These are phyloP conservation scores for Colius striatus DNA, from an alignment of 2,113 vertebrate species.

Conservation along the genomic window DNA sequence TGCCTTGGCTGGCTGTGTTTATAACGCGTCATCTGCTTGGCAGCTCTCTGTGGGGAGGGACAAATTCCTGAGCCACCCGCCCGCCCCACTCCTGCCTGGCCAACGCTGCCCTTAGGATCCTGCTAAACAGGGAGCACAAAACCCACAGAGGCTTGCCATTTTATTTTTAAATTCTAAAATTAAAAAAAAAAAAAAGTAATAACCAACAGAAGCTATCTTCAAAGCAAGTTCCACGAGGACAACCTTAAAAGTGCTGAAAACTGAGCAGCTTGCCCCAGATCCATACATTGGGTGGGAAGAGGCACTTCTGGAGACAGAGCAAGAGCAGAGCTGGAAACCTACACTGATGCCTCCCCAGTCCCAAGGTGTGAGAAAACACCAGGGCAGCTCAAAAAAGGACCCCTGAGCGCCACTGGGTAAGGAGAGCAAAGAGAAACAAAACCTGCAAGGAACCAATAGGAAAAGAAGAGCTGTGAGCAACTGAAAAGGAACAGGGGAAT, in stretches of 20 bases:
- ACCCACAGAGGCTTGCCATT: neutral
- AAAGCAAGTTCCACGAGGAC: neutral
- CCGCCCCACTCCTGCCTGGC: neutral
- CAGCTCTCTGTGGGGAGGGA: constrained; percentile 26
- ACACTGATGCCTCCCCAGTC: neutral
- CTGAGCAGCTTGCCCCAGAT: neutral
- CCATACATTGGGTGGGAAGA: neutral
- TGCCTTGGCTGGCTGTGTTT: constrained; percentile 29
- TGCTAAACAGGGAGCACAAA: neutral
- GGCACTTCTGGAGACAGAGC: neutral
- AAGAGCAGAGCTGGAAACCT: neutral
- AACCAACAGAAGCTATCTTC: neutral
- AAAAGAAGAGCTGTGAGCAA: neutral
- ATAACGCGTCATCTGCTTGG: constrained; percentile 31
- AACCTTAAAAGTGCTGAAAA: neutral
- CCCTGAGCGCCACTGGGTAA: fast-evolving
- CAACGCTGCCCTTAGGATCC: neutral
- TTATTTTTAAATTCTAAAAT: neutral
- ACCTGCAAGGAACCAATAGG: neutral
- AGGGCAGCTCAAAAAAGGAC: neutral
- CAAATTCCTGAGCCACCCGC: constrained; percentile 46
- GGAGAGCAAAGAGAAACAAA: neutral
- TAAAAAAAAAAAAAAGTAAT: neutral
- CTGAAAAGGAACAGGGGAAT: neutral
- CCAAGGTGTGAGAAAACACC: neutral